Percentiles rank a stretch among this genome's conserved stretches.
Conservation (phyloP, 2,888 invertebrate genomes). For the Drosophila stalkeri region DNA sequence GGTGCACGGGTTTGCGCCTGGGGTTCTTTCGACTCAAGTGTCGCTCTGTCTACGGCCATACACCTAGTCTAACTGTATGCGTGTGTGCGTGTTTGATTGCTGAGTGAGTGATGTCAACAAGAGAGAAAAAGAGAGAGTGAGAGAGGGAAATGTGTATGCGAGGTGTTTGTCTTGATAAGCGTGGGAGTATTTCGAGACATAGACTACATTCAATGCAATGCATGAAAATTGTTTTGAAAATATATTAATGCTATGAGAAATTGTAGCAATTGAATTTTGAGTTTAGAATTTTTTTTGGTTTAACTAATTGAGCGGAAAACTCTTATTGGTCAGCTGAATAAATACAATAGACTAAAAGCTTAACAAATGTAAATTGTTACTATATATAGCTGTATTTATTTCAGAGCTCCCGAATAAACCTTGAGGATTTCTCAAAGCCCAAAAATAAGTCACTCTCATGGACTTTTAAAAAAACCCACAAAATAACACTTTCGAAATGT, state of each 20-base stretch:
- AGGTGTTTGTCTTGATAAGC: conserved; percentile 35
- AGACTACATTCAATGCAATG: background rate
- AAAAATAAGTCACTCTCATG: too few species aligned
- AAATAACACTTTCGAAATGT: too few species aligned
- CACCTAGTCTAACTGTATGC: conserved; percentile 7
- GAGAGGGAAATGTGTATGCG: background rate
- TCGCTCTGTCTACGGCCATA: conserved; percentile 33
- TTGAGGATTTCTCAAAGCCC: too few species aligned
- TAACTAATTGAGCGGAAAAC: background rate
- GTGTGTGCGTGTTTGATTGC: conserved; percentile 1
- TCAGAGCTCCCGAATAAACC: too few species aligned
- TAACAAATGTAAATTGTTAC: too few species aligned
- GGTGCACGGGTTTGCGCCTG: conserved; percentile 69
- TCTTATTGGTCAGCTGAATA: background rate
- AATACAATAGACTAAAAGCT: background rate
- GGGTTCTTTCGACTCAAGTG: conserved; percentile 65
- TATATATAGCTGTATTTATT: too few species aligned
- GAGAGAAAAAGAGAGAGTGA: background rate
- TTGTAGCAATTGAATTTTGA: background rate
- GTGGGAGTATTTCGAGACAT: conserved; percentile 62
- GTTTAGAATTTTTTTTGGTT: background rate
- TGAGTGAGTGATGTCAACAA: conserved; percentile 10
- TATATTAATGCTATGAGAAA: background rate
- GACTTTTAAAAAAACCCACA: too few species aligned
- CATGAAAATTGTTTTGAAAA: background rate